Evolutionary conservation across 2,113 vertebrate species (phyloP), one percentile per base, ranked within the genome.

Genomic region (Erythrocercus mccallii): DNA sequence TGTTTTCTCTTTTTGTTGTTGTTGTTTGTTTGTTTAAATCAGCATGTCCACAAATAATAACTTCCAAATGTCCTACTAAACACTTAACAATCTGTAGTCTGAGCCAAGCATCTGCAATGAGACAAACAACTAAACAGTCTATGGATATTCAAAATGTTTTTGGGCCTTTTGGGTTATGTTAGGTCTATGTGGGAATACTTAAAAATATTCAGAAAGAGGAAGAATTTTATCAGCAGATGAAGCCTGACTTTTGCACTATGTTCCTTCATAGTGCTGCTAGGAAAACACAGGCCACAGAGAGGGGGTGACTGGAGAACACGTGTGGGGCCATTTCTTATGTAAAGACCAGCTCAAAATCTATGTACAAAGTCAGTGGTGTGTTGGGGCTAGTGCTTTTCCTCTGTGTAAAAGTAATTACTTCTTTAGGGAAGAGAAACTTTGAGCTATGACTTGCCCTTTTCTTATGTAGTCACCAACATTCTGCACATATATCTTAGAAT

Each of bases 111-210:
- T 38, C 54, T 81, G 35, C 21, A 53, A 14, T 45, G 38, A 82
- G 19, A 56, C 17, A 71, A 90, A 18, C 6, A 51, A 51, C 14
- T 45, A 64, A 84, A 42, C 1, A 25, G 4, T 16, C 20, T 47
- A 6, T 64, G 24, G 33, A 5, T 8, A 5, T 71, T 65, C 22
- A 31, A 56, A 82, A 71, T 51, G 48, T 8, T 80, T 93, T 79
- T 8, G 12, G 12, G 16, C 6, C 11, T 44, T 56, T 69, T 0
- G 1, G 5, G 7, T 40, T 65, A 25, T 72, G 6, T 23, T 45
- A 35, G 14, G 21, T 42, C 19, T 80, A 7, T 12, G 23, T 65
- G 33, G 4, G 14, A 65, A 37, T 27, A 73, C 15, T 58, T 86
- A 28, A 62, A 82, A 71, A 19, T 21, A 45, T 61, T 77, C 27